Evolutionary conservation across 2,888 invertebrate genomes (phyloP).

Genomic region (Tipula vernalis): DNA sequence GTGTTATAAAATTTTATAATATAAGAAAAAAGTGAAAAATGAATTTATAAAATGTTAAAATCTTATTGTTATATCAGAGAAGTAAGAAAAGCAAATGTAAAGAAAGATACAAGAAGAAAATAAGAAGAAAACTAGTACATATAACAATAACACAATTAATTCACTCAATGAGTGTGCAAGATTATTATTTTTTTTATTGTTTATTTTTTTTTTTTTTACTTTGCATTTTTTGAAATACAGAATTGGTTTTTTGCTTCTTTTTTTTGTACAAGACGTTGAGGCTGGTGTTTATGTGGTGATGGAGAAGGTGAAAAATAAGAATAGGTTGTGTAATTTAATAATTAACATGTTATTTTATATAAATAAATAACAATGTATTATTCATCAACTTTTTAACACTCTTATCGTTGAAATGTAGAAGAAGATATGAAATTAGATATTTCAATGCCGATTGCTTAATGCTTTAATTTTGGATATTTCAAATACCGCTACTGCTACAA

Average conservation of each 20-base stretch:
- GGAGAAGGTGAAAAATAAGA: background rate
- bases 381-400: background rate
- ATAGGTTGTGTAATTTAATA: background rate
- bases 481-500: background rate
- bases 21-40: background rate
- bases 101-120: background rate
- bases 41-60: background rate
- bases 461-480: background rate
- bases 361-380: background rate
- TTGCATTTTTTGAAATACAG: background rate
- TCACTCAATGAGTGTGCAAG: constrained; percentile 9
- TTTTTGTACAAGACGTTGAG: background rate
- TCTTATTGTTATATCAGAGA: background rate
- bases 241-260: background rate
- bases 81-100: background rate
- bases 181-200: background rate
- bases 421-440: background rate
- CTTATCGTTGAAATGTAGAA: background rate
- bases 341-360: background rate
- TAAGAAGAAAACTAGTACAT: background rate
- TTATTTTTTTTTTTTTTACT: background rate
- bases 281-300: background rate
- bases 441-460: background rate
- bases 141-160: constrained; percentile 8
- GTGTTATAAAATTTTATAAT: background rate